Evolutionary conservation across 2,797 vertebrate genomes (phyloP), one percentile per base, ranked within the genome.

Genomic region (Darevskia nairensis): DNA sequence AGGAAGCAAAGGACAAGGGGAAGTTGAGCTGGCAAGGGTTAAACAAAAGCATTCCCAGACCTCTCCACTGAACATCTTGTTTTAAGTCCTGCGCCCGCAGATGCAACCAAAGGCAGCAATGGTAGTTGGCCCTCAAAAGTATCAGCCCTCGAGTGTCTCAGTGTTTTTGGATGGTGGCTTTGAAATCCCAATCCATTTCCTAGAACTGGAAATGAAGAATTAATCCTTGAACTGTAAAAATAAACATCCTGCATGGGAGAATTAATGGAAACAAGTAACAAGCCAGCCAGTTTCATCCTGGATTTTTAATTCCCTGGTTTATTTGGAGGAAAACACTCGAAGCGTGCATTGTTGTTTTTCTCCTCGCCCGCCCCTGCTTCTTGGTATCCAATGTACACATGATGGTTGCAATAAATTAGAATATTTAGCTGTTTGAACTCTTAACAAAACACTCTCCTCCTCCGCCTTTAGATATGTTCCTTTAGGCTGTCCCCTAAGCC

Each of bases 151-250:
- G 66, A 72, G 39, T 77, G 32, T 23, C 81, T 85, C 78, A 80
- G 23, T 32, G 46, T 90, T 90, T 90, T 77, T 35, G 13, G 50
- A 85, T 11, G 81, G 25, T 15, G 6, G 72, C 82, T 88, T 85
- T 88, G 78, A 88, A 90, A 90, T 88, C 69, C 69, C 86, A 85
- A 77, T 85, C 50, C 86, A n/a, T 82, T 85, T 85, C 82, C 85
- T 89, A 91, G 50, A 19, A 77, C 78, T 93, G 86, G 86, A 92
- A 95, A 94, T 71, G 84, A 84, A 92, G 82, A 94, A 89, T 95
- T 91, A 93, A 94, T 88, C 35, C 59, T 82, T 80, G 72, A 92
- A 85, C 83, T 87, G 85, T 85, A 89, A 74, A 90, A 95, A 94
- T 89, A 87, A 87, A 94, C 95, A 92, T 82, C 78, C 89, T 90